These are phyloP conservation scores for Chionomys nivalis DNA, from an alignment of 2,113 vertebrate species.

Conservation along the genomic window DNA sequence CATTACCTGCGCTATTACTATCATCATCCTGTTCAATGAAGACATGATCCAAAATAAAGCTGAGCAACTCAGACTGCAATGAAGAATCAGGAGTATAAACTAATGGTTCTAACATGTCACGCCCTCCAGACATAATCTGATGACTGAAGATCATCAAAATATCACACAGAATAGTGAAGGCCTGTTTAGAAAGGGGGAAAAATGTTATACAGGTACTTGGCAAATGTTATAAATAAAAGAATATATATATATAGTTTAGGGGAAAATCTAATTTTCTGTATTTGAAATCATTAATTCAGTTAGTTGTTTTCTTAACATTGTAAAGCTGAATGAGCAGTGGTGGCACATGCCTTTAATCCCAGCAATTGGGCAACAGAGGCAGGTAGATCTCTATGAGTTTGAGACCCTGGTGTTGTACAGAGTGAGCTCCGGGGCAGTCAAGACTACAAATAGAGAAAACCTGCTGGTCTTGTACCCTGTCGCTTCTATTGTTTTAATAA, in stretches of 20 bases:
- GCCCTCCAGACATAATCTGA: constrained; percentile 97
- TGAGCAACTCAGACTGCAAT: constrained; percentile 95
- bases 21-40: constrained; percentile 99
- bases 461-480: no score
- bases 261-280: constrained; percentile 19
- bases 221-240: background rate
- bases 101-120: constrained; percentile 96
- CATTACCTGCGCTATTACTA: constrained; percentile 94
- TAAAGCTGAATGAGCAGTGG: background rate
- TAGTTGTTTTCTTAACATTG: constrained; percentile 33
- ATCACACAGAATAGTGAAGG: constrained; percentile 98
- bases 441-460: background rate
- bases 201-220: constrained; percentile 40
- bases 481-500: no score
- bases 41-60: constrained; percentile 98
- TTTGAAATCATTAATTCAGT: constrained; percentile 17
- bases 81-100: constrained; percentile 97
- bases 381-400: background rate
- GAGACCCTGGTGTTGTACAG: background rate
- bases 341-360: background rate
- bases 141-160: constrained; percentile 99
- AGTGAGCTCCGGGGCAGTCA: background rate
- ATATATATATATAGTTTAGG: background rate
- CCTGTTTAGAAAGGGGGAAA: constrained; percentile 85
- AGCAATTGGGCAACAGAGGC: background rate